A percentile compares a stretch with the other conserved stretches of the same genome.
phyloP scores from a whole-genome alignment of 2,797 vertebrate species.

The Muraenolepis orangiensis region DNA sequence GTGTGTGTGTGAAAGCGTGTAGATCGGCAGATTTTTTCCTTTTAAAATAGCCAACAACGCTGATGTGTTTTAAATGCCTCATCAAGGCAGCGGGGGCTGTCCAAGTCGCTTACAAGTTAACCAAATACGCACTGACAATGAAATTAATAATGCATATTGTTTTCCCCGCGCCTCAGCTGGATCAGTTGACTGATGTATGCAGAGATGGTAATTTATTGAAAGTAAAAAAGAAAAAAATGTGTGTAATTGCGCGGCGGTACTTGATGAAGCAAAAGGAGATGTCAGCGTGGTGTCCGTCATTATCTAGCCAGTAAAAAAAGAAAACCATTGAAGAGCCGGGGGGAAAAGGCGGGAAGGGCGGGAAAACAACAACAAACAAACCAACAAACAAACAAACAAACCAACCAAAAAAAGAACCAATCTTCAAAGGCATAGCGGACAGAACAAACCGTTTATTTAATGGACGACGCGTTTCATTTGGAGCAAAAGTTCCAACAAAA shows the following conservation, averaged over 20 bases:
- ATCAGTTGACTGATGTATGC: constrained; percentile 97
- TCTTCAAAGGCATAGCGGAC: constrained; percentile 72
- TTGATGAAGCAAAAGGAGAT: constrained; percentile 96
- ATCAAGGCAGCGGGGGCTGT: constrained; percentile 78
- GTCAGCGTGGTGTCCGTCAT: constrained; percentile 90
- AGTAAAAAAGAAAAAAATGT: constrained; percentile 96
- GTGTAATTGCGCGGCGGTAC: constrained; percentile 89
- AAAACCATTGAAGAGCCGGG: constrained; percentile 77
- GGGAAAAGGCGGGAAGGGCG: no score
- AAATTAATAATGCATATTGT: constrained; percentile 99
- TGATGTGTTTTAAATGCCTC: constrained; percentile 79
- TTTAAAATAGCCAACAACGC: constrained; percentile 73
- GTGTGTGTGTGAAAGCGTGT: constrained; percentile 58
- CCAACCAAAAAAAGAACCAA: constrained; percentile 60
- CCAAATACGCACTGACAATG: constrained; percentile 97
- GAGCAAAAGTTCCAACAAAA: constrained; percentile 73
- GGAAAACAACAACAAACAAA: not conserved
- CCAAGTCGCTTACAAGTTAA: constrained; percentile 92
- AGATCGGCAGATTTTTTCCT: constrained; percentile 72
- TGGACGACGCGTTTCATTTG: constrained; percentile 76
- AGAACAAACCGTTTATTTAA: constrained; percentile 79
- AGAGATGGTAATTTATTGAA: constrained; percentile 99
- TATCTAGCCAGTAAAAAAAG: constrained; percentile 74
- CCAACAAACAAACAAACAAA: constrained; percentile 61
- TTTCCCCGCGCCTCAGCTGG: constrained; percentile 88